A percentile compares a stretch with the other conserved stretches of the same genome.
These are phyloP conservation scores for Setophaga petechia DNA, from an alignment of 2,113 vertebrate species.

Conservation along the genomic window DNA sequence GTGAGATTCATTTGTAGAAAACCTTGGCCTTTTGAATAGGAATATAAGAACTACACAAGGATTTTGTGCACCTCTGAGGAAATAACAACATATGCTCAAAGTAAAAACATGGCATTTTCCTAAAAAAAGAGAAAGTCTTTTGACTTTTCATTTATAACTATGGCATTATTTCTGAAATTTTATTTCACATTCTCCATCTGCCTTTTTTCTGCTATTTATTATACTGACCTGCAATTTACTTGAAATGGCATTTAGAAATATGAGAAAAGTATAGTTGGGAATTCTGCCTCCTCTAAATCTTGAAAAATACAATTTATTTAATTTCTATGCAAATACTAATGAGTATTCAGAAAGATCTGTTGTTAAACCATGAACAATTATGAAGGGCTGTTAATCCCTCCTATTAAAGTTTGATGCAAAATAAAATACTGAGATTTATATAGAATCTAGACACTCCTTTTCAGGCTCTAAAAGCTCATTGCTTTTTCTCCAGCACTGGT, in stretches of 20 bases:
- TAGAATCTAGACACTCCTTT: background rate
- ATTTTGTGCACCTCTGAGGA: background rate
- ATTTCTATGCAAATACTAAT: background rate
- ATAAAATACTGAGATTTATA: background rate
- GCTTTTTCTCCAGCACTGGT: background rate
- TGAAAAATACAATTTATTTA: background rate
- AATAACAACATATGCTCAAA: slow-evolving; percentile 3
- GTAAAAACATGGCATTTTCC: background rate
- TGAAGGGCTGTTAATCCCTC: background rate
- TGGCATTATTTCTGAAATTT: background rate
- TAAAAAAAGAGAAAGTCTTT: background rate
- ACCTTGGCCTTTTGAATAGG: background rate
- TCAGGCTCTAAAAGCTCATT: background rate
- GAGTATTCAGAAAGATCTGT: background rate
- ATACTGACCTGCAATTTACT: background rate
- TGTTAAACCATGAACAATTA: background rate
- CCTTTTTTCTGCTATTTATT: background rate
- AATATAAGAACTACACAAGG: background rate
- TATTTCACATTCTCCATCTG: background rate
- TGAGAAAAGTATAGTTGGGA: background rate
- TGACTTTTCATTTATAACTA: background rate
- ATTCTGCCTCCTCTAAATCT: background rate
- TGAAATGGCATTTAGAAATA: background rate
- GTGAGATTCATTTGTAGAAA: background rate
- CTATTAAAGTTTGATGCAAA: background rate